Evolutionary conservation across 2,888 invertebrate genomes (phyloP).

Genomic region (Aphidoletes aphidimyza): DNA sequence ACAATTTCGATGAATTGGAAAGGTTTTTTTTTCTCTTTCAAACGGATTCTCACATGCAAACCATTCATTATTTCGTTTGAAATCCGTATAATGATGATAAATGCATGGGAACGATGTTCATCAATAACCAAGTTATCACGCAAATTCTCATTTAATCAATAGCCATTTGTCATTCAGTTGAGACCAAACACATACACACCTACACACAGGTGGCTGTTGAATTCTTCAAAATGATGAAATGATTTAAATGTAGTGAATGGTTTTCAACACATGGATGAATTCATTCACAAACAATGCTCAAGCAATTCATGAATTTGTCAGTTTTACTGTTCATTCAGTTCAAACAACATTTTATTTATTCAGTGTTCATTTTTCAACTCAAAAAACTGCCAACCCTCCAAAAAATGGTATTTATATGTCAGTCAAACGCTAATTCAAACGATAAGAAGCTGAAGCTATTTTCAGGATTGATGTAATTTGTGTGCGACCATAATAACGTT

Average conservation of each 20-base stretch:
- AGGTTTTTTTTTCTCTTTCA: neutral
- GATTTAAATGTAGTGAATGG: neutral
- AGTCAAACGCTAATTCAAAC: too few species aligned
- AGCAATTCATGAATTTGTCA: too few species aligned
- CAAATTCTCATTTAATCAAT: conserved; percentile 13
- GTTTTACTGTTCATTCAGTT: too few species aligned
- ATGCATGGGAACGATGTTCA: conserved; percentile 2
- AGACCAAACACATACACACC: too few species aligned
- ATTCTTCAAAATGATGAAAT: neutral
- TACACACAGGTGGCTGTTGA: too few species aligned
- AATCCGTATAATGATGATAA: conserved; percentile 30
- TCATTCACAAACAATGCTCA: too few species aligned
- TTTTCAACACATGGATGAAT: too few species aligned
- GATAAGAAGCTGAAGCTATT: too few species aligned
- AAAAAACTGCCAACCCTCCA: neutral
- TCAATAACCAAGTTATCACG: conserved; percentile 26
- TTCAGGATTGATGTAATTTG: conserved; percentile 1
- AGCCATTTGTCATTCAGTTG: conserved; percentile 13
- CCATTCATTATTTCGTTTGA: too few species aligned
- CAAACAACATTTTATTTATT: too few species aligned
- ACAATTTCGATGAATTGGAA: neutral
- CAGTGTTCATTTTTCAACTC: neutral
- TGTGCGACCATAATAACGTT: neutral
- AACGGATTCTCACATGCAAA: too few species aligned
- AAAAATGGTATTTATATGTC: neutral